phyloP scores from a whole-genome alignment of 2,888 invertebrate genomes.

The Latrodectus elegans region DNA sequence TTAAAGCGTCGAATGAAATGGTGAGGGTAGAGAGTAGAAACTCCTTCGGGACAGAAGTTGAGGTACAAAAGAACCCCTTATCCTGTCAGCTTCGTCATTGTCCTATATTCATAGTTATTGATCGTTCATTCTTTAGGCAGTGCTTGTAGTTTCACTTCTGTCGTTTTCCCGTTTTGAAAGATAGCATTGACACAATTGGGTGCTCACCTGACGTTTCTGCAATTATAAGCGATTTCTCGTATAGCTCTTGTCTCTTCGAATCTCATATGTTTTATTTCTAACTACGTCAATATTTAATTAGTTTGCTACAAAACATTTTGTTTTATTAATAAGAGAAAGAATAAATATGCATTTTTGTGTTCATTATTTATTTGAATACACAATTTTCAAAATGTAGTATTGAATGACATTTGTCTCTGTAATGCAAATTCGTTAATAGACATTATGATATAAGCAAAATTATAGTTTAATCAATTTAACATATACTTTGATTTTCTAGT shows the following conservation, averaged over 20 bases:
- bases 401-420: too few species aligned
- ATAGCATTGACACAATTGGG: neutral
- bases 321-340: neutral
- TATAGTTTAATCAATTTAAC: too few species aligned
- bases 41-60: conserved; percentile 39
- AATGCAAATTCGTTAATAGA: too few species aligned
- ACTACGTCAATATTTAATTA: too few species aligned
- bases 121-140: conserved; percentile 24
- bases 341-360: neutral
- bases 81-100: conserved; percentile 26
- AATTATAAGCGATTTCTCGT: neutral
- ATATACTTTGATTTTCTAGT: too few species aligned
- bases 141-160: conserved; percentile 23
- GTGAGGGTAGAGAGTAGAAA: conserved; percentile 21
- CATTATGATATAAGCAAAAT: too few species aligned
- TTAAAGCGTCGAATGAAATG: conserved; percentile 37
- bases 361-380: too few species aligned
- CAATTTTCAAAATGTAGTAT: too few species aligned
- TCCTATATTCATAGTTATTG: conserved; percentile 56
- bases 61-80: conserved; percentile 29
- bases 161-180: conserved; percentile 12
- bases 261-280: neutral
- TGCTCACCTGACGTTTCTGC: neutral
- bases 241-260: neutral
- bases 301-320: neutral